A percentile compares a stretch with the other conserved stretches of the same genome.
Evolutionary conservation across 1,140 invertebrate species (phyloP).

Genomic region (Pararge aegeria): DNA sequence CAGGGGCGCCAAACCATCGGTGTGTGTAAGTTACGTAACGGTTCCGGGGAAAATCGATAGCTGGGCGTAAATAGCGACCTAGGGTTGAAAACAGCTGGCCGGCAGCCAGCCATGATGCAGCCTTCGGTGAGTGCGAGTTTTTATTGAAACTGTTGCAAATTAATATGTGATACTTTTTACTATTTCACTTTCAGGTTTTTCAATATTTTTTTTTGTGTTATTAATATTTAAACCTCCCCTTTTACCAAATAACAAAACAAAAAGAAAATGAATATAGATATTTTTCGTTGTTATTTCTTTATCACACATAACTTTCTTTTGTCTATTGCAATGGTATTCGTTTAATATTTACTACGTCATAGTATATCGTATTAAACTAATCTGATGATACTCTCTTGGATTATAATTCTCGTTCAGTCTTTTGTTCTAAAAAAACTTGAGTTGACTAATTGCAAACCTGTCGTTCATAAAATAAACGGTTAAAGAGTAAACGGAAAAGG

Average conservation of each 20-base stretch:
- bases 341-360: neutral
- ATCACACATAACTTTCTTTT: neutral
- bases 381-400: neutral
- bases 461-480: too few species aligned
- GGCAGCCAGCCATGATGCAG: slow-evolving; percentile 61
- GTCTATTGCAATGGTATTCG: neutral
- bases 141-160: neutral
- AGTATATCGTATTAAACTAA: neutral
- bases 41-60: slow-evolving; percentile 74
- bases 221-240: too few species aligned
- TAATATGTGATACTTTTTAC: neutral
- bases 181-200: too few species aligned
- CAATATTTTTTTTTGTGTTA: too few species aligned
- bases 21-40: slow-evolving; percentile 67
- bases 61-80: slow-evolving; percentile 66
- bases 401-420: neutral
- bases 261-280: too few species aligned
- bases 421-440: neutral
- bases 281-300: too few species aligned
- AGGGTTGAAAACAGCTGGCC: slow-evolving; percentile 70
- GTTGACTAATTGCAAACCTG: too few species aligned
- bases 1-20: slow-evolving; percentile 55
- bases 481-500: too few species aligned
- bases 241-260: too few species aligned
- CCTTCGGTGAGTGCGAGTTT: slow-evolving; percentile 54